These are phyloP conservation scores for Esperia sulphurella DNA, from an alignment of 2,888 invertebrate species.

Conservation along the genomic window DNA sequence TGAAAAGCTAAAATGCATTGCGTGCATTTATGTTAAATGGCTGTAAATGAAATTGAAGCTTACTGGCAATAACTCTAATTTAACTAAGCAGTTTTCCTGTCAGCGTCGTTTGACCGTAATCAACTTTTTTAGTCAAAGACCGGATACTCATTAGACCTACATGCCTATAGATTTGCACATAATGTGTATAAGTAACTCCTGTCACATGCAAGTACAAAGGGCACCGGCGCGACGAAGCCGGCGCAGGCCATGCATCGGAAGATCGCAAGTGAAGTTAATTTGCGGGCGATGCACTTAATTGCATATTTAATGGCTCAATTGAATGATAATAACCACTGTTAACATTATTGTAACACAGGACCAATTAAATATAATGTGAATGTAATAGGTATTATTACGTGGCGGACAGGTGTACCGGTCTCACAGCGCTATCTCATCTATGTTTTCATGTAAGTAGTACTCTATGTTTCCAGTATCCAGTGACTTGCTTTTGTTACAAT, in stretches of 20 bases:
- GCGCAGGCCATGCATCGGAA: constrained; percentile 18
- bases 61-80: too few species aligned
- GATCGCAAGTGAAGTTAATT: constrained; percentile 3
- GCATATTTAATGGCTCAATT: constrained; percentile 17
- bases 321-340: constrained; percentile 15
- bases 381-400: background rate
- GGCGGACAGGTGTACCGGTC: background rate
- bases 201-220: background rate
- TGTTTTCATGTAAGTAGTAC: too few species aligned
- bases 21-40: too few species aligned
- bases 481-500: too few species aligned
- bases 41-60: too few species aligned
- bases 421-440: too few species aligned
- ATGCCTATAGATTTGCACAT: background rate
- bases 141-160: background rate
- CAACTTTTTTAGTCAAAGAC: background rate
- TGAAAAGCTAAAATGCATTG: too few species aligned
- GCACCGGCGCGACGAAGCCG: constrained; percentile 4
- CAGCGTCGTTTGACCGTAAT: too few species aligned
- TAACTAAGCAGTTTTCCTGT: too few species aligned
- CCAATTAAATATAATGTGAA: constrained; percentile 6
- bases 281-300: constrained; percentile 13
- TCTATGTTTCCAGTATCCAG: too few species aligned
- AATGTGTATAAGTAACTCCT: background rate
- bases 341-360: constrained; percentile 9